Evolutionary conservation across 2,797 vertebrate species (phyloP), one percentile per base, ranked within the genome.

Genomic region (Poecilia gillii): DNA sequence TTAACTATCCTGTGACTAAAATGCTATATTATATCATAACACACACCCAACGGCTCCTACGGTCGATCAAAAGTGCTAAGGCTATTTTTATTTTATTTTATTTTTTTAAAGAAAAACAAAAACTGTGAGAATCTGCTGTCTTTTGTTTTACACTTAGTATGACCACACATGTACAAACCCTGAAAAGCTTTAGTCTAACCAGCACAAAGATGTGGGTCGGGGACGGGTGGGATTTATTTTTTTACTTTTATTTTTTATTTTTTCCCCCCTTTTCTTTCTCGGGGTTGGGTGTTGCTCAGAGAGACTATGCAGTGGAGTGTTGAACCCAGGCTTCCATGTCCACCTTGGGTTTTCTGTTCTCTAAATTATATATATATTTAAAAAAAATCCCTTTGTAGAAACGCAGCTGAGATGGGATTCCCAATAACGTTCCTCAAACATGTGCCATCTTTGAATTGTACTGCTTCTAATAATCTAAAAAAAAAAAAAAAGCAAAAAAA

Each of bases 181-280:
- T 94, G 91, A 94, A 96, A 96, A 96, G 95, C 95, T 96, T 96
- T 96, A 96, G 94, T 95, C 91, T 95, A 96, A 96, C 95, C 95
- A 96, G 95, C 95, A 96, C 95, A 96, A 96, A 96, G 93, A 95
- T 88, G 84, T 81, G 90, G 90, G 82, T 6, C 77, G 79, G 84
- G 85, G 87, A 78, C 0, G 85, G 78, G 88, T 70, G 70, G 80
- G 55, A 13, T 36, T 68, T 53, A 51, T 53, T 51, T 20, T 45
- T 45, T 25, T 3, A 51, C 49, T 8, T 51, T 51, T 51, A 3
- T 2, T 51, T 8, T 51, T 51, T 51, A 3, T 2, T 51, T 25
- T 8, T 8, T 23, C 3, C 23, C 49, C 47, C 20, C 20, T 8
- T 53, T 25, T 53, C 51, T 53, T 53, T 68, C 39, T 41, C 39